Evolutionary conservation across 2,797 vertebrate genomes (phyloP), one percentile per base, ranked within the genome.

Genomic region (Gobionotothen gibberifrons): DNA sequence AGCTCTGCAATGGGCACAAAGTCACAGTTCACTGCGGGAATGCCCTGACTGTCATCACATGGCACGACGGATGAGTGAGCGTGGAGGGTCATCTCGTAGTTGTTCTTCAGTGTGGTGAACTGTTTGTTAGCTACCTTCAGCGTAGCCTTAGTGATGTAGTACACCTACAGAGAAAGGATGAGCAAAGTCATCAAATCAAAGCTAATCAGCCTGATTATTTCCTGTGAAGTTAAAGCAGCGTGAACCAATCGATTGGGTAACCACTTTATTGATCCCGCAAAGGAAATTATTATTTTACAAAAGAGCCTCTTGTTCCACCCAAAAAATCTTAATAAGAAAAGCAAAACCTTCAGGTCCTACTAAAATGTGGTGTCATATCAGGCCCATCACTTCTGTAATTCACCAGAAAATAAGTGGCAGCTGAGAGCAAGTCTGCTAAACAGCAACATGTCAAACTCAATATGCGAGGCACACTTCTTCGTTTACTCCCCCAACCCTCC

Each of bases 101-200:
- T 91, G 9, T 95, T 96, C 87, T 95, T 96, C 86, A 99, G 94
- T 0, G 95, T 94, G 32, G 90, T 91, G 90, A 95, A 99, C 77
- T 99, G 96, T 90, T 98, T 99, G 92, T 99, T 98, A 87, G 98
- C 97, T 6, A 93, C 93, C 91, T 99, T 99, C 88, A 99, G 87
- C 0, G 81, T 82, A 1, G 80, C 90, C 60, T 92, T 93, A 54
- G 96, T 96, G 90, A 99, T 96, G 90, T 96, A 97, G 92, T 98
- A 99, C 39, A 98, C 97, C 98, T 99, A 71, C 83, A 52, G 16
- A 69, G 55, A 66, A 44, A 1, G 36, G 29, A 15, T 0, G 12
- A 54, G 56, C 22, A 55, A 46, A 59, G 43, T 72, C 26, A 17
- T 36, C 6, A 68, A 79, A 66, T 66, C 21, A 64, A 3, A 74